phyloP scores from a whole-genome alignment of 2,888 invertebrate species.

The Coleophora deauratella region DNA sequence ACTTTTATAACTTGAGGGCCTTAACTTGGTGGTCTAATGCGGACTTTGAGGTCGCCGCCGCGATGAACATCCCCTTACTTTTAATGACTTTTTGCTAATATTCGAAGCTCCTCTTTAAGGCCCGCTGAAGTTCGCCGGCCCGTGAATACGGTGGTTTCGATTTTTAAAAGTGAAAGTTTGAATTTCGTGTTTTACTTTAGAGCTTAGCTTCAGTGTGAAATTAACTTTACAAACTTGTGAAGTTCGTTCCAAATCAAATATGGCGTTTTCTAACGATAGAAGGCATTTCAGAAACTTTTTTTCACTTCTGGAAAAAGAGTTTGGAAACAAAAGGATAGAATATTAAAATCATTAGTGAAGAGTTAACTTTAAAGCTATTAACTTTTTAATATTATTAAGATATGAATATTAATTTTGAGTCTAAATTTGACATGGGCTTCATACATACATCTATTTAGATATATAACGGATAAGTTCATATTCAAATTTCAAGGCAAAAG shows the following conservation, averaged over 20 bases:
- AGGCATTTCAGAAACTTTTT: too few relatives aligned
- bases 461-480: too few relatives aligned
- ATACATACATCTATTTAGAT: too few relatives aligned
- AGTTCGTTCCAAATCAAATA: not conserved
- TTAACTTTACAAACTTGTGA: not conserved
- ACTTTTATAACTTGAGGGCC: constrained; percentile 68
- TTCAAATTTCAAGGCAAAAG: too few relatives aligned
- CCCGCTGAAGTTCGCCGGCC: constrained; percentile 39
- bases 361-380: too few relatives aligned
- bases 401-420: too few relatives aligned
- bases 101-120: constrained; percentile 48
- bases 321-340: too few relatives aligned
- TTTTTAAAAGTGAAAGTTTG: constrained; percentile 24
- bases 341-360: too few relatives aligned
- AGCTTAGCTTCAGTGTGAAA: not conserved
- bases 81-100: constrained; percentile 74
- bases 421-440: too few relatives aligned
- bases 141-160: constrained; percentile 36
- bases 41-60: constrained; percentile 56
- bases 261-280: too few relatives aligned
- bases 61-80: constrained; percentile 71
- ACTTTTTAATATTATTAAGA: too few relatives aligned
- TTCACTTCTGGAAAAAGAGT: too few relatives aligned
- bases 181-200: not conserved
- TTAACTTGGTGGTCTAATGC: constrained; percentile 54